These are phyloP conservation scores for Podiceps cristatus DNA, from an alignment of 2,113 vertebrate genomes.

Conservation along the genomic window DNA sequence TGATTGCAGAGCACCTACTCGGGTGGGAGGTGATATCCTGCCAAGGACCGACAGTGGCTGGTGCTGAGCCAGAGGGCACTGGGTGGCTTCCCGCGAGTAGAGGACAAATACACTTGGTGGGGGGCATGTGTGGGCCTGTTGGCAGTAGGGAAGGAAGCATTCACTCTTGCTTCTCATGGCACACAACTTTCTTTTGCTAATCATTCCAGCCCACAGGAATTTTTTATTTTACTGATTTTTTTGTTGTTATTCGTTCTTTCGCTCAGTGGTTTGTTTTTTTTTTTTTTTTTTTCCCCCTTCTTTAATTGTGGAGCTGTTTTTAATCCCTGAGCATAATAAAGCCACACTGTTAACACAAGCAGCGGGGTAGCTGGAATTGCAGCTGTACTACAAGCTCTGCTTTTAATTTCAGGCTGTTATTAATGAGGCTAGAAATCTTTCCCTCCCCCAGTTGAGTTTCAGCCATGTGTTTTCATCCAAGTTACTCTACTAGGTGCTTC, in stretches of 20 bases:
- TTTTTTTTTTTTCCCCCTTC: background rate
- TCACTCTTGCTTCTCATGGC: background rate
- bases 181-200: slow-evolving; percentile 23
- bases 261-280: background rate
- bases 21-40: slow-evolving; percentile 40
- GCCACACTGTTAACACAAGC: slow-evolving; percentile 66
- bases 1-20: background rate
- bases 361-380: slow-evolving; percentile 28
- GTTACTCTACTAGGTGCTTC: background rate
- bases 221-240: slow-evolving; percentile 36
- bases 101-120: slow-evolving; percentile 15
- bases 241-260: background rate
- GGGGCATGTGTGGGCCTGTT: background rate
- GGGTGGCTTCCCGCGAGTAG: background rate
- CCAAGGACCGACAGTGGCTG: background rate
- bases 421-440: slow-evolving; percentile 39
- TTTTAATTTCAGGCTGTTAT: slow-evolving; percentile 63
- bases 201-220: slow-evolving; percentile 42
- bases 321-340: slow-evolving; percentile 67
- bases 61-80: background rate
- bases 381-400: slow-evolving; percentile 55
- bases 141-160: background rate
- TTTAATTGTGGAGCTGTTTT: slow-evolving; percentile 58
- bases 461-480: background rate
- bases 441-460: background rate